Evolutionary conservation across 2,888 invertebrate genomes (phyloP).

Genomic region (Protonemura montana): DNA sequence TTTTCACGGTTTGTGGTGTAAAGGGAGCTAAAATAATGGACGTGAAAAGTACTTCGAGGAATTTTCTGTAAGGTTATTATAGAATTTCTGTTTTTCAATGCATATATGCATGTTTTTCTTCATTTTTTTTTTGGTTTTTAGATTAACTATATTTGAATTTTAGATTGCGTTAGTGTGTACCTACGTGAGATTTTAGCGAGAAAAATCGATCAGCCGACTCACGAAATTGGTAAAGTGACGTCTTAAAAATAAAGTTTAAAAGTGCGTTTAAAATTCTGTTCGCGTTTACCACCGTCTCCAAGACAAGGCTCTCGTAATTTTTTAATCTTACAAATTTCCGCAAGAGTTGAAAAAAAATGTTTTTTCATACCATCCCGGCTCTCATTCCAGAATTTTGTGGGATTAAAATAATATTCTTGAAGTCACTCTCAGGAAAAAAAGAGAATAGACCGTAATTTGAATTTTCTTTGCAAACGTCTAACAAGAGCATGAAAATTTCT

Average conservation of each 20-base stretch:
- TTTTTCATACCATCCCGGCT: not conserved
- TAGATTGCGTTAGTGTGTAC: not conserved
- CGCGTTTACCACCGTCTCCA: not conserved
- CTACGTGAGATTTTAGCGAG: not conserved
- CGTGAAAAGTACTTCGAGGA: too few species aligned
- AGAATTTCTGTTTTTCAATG: too few species aligned
- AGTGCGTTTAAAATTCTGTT: not conserved
- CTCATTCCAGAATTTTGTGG: not conserved
- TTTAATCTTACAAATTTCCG: slow-evolving; percentile 12
- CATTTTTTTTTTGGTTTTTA: too few species aligned
- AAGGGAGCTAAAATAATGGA: too few species aligned
- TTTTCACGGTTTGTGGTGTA: too few species aligned
- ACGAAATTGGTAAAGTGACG: not conserved
- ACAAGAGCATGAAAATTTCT: too few species aligned
- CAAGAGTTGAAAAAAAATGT: not conserved
- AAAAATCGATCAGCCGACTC: too few species aligned
- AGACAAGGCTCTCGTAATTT: not conserved
- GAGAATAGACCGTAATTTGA: not conserved
- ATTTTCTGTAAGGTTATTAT: too few species aligned
- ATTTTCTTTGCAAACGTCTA: not conserved
- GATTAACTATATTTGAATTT: not conserved
- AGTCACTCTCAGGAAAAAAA: not conserved
- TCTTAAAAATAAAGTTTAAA: not conserved
- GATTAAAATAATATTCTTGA: slow-evolving; percentile 2
- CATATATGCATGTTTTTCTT: not conserved